Percentiles rank a stretch among this genome's conserved stretches.
Evolutionary conservation across 2,113 vertebrate species (phyloP).

Genomic region (Chelonoidis abingdonii): DNA sequence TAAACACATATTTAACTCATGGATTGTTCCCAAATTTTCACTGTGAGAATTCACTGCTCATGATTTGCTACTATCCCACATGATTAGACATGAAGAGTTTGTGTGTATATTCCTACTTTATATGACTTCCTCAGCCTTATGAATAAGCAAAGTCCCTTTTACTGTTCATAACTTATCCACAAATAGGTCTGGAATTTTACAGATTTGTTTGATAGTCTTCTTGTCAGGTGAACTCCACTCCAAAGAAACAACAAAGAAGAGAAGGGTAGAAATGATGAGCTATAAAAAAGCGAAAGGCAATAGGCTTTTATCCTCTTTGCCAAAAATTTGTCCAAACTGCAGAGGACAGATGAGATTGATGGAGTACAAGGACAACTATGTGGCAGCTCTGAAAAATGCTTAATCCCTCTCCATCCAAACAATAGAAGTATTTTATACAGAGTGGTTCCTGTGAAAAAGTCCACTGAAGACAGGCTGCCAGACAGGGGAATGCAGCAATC

Average conservation of each 20-base stretch:
- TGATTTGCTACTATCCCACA: not conserved
- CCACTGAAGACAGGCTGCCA: not conserved
- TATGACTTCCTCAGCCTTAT: accelerated
- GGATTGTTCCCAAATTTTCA: not conserved
- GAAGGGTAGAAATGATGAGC: not conserved
- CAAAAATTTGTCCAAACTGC: not conserved
- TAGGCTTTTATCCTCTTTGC: not conserved
- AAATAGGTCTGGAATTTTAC: not conserved
- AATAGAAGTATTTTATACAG: not conserved
- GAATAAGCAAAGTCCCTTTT: not conserved
- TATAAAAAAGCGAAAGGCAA: not conserved
- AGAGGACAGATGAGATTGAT: not conserved
- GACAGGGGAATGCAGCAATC: not conserved
- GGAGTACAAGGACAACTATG: not conserved
- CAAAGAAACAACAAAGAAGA: not conserved
- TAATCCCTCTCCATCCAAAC: not conserved
- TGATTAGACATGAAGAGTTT: not conserved
- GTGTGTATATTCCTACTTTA: not conserved
- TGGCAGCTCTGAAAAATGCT: not conserved
- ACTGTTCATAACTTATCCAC: not conserved
- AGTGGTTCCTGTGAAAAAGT: not conserved
- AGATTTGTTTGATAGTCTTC: not conserved
- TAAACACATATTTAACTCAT: not conserved
- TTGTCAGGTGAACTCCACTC: not conserved
- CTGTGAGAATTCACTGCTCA: not conserved